A percentile compares a stretch with the other conserved stretches of the same genome.
Conservation (phyloP, 2,888 invertebrate species). For the Prosapia bicincta region DNA sequence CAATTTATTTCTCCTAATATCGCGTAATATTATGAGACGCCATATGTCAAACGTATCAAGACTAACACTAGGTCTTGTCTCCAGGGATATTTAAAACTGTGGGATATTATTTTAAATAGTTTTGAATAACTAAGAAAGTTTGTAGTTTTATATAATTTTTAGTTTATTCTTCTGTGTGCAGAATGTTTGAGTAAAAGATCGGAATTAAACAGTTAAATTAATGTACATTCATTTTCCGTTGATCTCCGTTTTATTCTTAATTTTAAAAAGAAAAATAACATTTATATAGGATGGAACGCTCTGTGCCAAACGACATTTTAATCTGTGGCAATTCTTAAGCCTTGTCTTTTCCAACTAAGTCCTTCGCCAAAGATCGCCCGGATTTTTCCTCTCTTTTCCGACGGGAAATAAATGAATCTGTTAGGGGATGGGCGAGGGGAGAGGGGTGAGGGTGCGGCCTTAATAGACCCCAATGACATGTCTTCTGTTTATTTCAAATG, state of each 20-base stretch:
- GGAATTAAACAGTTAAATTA: background rate
- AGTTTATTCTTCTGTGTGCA: too few species aligned
- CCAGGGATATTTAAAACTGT: too few species aligned
- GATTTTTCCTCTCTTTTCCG: constrained; percentile 27
- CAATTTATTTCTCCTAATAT: too few species aligned
- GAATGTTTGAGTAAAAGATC: too few species aligned
- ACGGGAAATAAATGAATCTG: constrained; percentile 25
- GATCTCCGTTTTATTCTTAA: background rate
- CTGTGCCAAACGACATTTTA: constrained; percentile 28
- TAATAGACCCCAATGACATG: background rate
- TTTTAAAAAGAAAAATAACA: constrained; percentile 14
- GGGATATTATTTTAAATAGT: too few species aligned
- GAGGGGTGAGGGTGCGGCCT: background rate
- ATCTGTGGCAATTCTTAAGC: constrained; percentile 30
- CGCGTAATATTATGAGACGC: too few species aligned
- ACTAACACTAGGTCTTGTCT: too few species aligned
- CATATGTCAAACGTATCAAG: too few species aligned
- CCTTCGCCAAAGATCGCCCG: constrained; percentile 25
- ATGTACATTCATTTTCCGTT: background rate
- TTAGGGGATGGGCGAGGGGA: constrained; percentile 2
- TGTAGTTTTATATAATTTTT: too few species aligned
- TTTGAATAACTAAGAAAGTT: too few species aligned
- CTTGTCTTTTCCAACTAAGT: constrained; percentile 26
- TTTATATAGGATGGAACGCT: constrained; percentile 15
- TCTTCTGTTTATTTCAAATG: background rate